phyloP scores from a whole-genome alignment of 2,888 invertebrate genomes.

The Cantharis flavilabris region DNA sequence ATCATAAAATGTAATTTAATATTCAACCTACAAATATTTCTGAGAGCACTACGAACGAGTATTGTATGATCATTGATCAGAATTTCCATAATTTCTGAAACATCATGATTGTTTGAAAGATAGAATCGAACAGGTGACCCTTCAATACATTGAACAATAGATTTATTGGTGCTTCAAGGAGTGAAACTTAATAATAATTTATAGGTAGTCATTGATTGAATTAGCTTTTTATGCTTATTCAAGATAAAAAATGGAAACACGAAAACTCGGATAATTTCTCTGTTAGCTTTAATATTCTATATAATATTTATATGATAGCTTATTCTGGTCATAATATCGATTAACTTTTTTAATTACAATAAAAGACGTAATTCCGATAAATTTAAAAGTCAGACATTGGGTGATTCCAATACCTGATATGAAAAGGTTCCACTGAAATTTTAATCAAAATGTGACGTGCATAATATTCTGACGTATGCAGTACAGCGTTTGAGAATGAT shows the following conservation, averaged over 20 bases:
- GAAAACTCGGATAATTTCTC: too few species aligned
- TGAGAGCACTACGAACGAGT: not conserved
- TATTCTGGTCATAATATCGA: not conserved
- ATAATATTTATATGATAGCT: too few species aligned
- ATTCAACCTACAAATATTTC: not conserved
- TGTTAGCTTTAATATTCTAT: too few species aligned
- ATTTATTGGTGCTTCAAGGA: not conserved
- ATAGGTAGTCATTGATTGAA: too few species aligned
- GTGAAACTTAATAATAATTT: not conserved
- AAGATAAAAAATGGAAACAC: too few species aligned
- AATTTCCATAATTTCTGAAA: not conserved
- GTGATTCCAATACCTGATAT: not conserved
- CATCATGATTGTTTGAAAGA: not conserved
- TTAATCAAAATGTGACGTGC: not conserved
- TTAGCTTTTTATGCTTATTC: too few species aligned
- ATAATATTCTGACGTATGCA: not conserved
- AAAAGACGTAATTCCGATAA: not conserved
- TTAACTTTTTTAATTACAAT: not conserved
- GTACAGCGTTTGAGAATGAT: not conserved
- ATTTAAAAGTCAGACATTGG: not conserved
- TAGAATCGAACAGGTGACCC: not conserved
- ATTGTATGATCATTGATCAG: not conserved
- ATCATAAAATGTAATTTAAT: slow-evolving; percentile 8
- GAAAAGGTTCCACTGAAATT: not conserved
- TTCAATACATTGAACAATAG: not conserved